Evolutionary conservation across 2,797 vertebrate species (phyloP).

Genomic region (Pantherophis vulpinus): DNA sequence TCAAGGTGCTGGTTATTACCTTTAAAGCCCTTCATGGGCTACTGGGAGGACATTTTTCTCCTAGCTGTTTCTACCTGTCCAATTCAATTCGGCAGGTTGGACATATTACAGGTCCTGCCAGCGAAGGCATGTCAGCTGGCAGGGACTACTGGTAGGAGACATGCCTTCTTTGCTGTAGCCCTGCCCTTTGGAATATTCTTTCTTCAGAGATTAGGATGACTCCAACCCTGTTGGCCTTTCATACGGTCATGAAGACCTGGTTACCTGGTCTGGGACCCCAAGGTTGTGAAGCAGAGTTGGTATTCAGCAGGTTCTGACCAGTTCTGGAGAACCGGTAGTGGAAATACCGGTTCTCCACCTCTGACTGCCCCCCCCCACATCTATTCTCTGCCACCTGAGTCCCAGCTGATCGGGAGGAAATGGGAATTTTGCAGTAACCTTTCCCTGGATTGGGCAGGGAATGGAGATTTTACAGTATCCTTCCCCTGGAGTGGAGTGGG

Average conservation of each 20-base stretch:
- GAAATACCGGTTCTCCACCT: too few relatives aligned
- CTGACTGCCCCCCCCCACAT: too few relatives aligned
- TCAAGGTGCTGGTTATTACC: too few relatives aligned
- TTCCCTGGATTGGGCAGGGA: too few relatives aligned
- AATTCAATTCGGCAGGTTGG: background rate
- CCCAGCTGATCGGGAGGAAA: too few relatives aligned
- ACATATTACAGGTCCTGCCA: background rate
- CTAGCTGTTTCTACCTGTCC: background rate
- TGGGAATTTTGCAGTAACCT: too few relatives aligned
- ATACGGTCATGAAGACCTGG: background rate
- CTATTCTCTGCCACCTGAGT: too few relatives aligned
- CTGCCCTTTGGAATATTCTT: background rate
- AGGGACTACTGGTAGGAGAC: background rate
- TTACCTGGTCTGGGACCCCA: background rate
- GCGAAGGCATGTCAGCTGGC: background rate
- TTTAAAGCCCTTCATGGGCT: background rate
- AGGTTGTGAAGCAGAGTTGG: background rate
- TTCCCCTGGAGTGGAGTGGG: too few relatives aligned
- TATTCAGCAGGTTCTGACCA: too few relatives aligned
- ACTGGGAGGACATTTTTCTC: background rate
- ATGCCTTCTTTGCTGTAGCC: background rate
- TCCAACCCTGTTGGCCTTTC: background rate
- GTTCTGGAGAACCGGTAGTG: too few relatives aligned
- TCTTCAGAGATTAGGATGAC: background rate
- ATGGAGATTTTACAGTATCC: too few relatives aligned